Conservation (phyloP, 2,888 invertebrate species). For the Cosmopolites sordidus region DNA sequence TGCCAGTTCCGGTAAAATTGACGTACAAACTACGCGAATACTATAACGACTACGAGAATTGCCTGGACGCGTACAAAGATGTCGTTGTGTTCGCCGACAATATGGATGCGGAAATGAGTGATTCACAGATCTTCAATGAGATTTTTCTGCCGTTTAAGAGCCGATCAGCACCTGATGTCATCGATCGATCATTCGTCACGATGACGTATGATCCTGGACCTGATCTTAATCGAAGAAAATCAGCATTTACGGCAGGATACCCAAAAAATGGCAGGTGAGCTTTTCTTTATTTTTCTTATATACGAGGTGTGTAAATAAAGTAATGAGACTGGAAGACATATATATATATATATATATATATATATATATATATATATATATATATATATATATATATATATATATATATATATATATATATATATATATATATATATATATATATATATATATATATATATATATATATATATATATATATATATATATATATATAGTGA, state of each 20-base stretch:
- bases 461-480: neutral
- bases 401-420: neutral
- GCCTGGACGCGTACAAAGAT: conserved; percentile 52
- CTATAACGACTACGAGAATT: conserved; percentile 62
- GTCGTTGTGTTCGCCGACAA: conserved; percentile 13
- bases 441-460: neutral
- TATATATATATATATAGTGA: too few species aligned
- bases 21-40: conserved; percentile 52
- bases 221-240: conserved; percentile 53
- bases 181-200: conserved; percentile 45
- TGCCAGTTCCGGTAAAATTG: conserved; percentile 26
- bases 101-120: conserved; percentile 40
- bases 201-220: conserved; percentile 51
- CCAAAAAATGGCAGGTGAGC: conserved; percentile 31
- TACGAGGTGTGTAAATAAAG: too few species aligned
- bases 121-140: conserved; percentile 42
- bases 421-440: neutral
- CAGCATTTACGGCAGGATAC: conserved; percentile 45
- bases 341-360: neutral
- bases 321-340: neutral
- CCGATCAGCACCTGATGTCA: conserved; percentile 56
- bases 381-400: neutral
- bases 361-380: neutral
- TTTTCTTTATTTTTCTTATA: too few species aligned
- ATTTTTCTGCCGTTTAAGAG: conserved; percentile 49